phyloP scores from a whole-genome alignment of 1,140 invertebrate species.

The Pseudachorutes palmiensis region DNA sequence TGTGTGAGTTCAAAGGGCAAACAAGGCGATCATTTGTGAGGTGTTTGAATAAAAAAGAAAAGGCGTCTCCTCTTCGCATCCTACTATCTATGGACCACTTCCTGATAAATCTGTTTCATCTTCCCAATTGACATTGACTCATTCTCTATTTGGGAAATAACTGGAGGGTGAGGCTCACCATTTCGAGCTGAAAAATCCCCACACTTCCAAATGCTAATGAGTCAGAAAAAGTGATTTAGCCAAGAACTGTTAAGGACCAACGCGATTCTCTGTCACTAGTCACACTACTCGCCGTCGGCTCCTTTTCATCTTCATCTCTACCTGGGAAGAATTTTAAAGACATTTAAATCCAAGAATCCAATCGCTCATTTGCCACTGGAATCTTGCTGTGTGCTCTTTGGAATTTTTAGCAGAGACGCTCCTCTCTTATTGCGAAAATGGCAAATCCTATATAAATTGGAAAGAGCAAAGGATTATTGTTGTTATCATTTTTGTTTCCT shows the following conservation, averaged over 20 bases:
- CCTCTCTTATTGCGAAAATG: too few species aligned
- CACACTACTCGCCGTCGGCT: background rate
- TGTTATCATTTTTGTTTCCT: background rate
- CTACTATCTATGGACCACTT: too few species aligned
- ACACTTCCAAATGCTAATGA: background rate
- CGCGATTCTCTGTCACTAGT: background rate
- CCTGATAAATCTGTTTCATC: too few species aligned
- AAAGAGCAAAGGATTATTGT: background rate
- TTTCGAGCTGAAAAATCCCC: background rate
- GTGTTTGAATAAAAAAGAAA: too few species aligned
- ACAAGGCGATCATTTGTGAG: too few species aligned
- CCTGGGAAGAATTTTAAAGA: too few species aligned
- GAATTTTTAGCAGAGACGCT: background rate
- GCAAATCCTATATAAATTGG: too few species aligned
- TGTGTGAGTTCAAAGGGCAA: too few species aligned
- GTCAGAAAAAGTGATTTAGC: conserved; percentile 1
- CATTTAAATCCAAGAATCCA: too few species aligned
- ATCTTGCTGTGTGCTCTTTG: too few species aligned
- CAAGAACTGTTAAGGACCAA: background rate
- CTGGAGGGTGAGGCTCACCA: background rate
- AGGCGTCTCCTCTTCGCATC: too few species aligned
- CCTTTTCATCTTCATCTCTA: background rate
- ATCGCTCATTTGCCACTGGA: too few species aligned
- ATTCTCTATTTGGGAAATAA: background rate
- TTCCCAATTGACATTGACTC: background rate